Conservation (phyloP, 2,797 vertebrate genomes). For the Pseudochirops cupreus region DNA sequence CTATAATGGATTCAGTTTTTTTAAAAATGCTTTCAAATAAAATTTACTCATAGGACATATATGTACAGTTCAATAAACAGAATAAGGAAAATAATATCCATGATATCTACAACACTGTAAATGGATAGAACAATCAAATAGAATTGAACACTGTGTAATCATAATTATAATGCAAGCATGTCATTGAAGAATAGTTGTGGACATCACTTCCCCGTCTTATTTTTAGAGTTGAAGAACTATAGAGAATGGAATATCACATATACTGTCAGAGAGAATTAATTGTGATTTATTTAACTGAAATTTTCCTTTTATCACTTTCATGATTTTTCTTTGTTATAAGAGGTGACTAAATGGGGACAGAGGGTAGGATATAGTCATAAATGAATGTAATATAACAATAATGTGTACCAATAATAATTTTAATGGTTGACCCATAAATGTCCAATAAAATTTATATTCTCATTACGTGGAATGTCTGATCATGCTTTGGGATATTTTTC, state of each 20-base stretch:
- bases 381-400: neutral
- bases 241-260: neutral
- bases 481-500: constrained; percentile 2
- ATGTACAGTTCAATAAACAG: neutral
- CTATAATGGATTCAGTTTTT: neutral
- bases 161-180: neutral
- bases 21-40: neutral
- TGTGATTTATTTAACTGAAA: neutral
- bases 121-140: neutral
- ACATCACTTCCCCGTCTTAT: neutral
- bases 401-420: neutral
- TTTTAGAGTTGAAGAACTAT: neutral
- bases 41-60: neutral
- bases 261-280: neutral
- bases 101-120: neutral
- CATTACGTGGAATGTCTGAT: neutral
- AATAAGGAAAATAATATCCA: neutral
- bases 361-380: neutral
- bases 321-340: neutral
- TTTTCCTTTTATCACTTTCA: neutral
- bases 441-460: neutral
- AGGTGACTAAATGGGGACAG: neutral
- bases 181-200: neutral
- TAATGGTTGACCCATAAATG: neutral
- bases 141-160: neutral